Evolutionary conservation across 2,113 vertebrate species (phyloP).

Genomic region (Mobula birostris): DNA sequence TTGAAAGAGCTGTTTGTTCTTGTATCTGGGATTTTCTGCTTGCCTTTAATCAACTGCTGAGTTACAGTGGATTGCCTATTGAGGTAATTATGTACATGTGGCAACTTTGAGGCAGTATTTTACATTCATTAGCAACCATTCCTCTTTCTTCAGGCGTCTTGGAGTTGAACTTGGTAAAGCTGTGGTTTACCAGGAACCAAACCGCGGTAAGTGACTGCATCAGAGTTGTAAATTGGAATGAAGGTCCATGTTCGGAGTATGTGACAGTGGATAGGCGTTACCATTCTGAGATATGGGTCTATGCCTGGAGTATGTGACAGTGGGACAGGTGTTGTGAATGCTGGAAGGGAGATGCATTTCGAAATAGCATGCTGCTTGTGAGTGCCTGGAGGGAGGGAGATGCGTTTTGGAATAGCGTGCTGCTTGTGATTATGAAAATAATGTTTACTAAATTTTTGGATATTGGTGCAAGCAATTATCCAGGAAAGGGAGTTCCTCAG

Average conservation of each 20-base stretch:
- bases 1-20: neutral
- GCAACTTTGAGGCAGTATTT: neutral
- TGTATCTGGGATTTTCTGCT: neutral
- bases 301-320: too few relatives aligned
- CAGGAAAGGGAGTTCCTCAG: neutral
- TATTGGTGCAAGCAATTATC: neutral
- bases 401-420: too few relatives aligned
- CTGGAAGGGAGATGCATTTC: too few relatives aligned
- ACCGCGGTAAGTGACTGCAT: constrained; percentile 69
- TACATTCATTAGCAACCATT: neutral
- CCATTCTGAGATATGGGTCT: too few relatives aligned
- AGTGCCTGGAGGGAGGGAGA: too few relatives aligned
- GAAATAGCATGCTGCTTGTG: too few relatives aligned
- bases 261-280: neutral
- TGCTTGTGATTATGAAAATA: too few relatives aligned
- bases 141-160: constrained; percentile 64
- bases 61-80: neutral
- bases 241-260: neutral
- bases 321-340: too few relatives aligned
- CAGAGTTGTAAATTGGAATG: neutral
- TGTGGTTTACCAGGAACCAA: constrained; percentile 90
- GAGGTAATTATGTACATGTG: neutral
- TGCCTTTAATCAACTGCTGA: neutral
- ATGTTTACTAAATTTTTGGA: neutral
- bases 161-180: constrained; percentile 92